These are phyloP conservation scores for Argyresthia albistria DNA, from an alignment of 2,888 invertebrate species.

Conservation along the genomic window DNA sequence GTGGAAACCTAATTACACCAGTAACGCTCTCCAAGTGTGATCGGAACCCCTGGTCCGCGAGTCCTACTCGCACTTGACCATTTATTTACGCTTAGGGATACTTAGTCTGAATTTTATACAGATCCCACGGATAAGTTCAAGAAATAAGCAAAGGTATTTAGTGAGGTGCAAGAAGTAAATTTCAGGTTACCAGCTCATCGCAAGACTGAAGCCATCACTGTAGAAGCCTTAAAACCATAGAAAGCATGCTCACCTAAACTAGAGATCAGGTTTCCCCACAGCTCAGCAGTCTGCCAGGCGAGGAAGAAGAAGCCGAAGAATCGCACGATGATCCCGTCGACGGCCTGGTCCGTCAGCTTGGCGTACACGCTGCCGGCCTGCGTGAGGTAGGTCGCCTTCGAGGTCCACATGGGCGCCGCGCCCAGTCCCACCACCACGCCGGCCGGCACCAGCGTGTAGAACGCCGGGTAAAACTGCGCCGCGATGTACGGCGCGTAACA, in stretches of 20 bases:
- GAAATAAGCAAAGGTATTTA: too few relatives aligned
- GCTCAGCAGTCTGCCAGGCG: conserved; percentile 96
- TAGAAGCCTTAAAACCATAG: too few relatives aligned
- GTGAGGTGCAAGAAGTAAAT: too few relatives aligned
- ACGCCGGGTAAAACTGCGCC: conserved; percentile 93
- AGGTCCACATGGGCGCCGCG: conserved; percentile 98
- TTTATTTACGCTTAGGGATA: too few relatives aligned
- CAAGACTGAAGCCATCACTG: too few relatives aligned
- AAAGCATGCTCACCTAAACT: conserved; percentile 76
- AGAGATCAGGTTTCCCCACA: conserved; percentile 97
- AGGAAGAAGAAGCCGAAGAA: conserved; percentile 99
- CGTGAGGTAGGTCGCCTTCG: conserved; percentile 97
- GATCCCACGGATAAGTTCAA: too few relatives aligned
- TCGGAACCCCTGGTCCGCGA: too few relatives aligned
- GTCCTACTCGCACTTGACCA: too few relatives aligned
- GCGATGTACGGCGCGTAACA: conserved; percentile 96
- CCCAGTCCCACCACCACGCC: conserved; percentile 95
- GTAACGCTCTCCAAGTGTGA: too few relatives aligned
- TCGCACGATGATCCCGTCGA: conserved; percentile 93
- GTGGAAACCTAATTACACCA: too few relatives aligned
- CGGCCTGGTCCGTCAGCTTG: conserved; percentile 86
- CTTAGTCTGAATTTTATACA: too few relatives aligned
- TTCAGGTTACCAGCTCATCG: too few relatives aligned
- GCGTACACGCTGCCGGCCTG: conserved; percentile 89
- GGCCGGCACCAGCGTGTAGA: conserved; percentile 93